Conservation (phyloP, 2,888 invertebrate genomes). For the Idaea aversata region DNA sequence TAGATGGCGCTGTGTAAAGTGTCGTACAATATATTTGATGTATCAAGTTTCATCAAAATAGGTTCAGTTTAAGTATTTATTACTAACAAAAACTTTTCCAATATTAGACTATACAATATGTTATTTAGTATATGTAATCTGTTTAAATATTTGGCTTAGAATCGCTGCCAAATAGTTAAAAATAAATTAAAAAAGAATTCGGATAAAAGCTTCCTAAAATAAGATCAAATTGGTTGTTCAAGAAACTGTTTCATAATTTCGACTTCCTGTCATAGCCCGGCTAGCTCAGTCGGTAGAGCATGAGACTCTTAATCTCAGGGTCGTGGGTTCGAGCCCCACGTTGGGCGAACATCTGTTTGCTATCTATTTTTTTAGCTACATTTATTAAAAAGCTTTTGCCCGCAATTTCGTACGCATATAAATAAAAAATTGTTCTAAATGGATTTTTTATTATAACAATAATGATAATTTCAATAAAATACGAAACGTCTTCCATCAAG, state of each 20-base stretch:
- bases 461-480: too few relatives aligned
- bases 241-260: neutral
- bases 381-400: neutral
- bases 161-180: neutral
- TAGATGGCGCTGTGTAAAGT: too few relatives aligned
- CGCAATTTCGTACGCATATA: too few relatives aligned
- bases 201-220: neutral
- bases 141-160: neutral
- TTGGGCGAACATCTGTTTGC: slow-evolving; percentile 58
- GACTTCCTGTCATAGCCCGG: slow-evolving; percentile 52
- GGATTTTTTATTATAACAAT: too few relatives aligned
- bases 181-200: neutral
- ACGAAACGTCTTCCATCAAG: too few relatives aligned
- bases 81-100: too few relatives aligned
- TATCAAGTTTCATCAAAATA: too few relatives aligned
- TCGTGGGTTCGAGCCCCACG: slow-evolving; percentile 82
- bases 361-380: neutral
- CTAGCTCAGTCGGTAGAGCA: slow-evolving; percentile 79
- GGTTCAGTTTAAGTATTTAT: too few relatives aligned
- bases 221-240: neutral
- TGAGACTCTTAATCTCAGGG: slow-evolving; percentile 84
- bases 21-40: too few relatives aligned
- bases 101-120: too few relatives aligned
- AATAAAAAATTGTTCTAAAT: too few relatives aligned
- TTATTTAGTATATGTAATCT: neutral